These are phyloP conservation scores for Philonicus albiceps DNA, from an alignment of 2,888 invertebrate species.

Conservation along the genomic window DNA sequence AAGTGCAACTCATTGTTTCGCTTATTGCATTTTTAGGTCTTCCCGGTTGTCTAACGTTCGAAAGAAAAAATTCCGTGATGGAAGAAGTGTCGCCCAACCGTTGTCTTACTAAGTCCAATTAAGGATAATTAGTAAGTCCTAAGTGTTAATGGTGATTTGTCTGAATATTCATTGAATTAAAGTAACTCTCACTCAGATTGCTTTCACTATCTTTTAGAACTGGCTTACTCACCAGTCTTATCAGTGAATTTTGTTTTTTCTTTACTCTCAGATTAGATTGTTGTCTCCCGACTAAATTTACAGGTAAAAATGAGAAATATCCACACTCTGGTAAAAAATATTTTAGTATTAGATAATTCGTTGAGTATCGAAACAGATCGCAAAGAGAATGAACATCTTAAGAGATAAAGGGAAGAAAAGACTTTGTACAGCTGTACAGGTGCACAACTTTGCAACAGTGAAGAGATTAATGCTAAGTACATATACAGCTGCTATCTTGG, in stretches of 20 bases:
- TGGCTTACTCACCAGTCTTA: neutral
- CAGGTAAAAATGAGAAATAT: neutral
- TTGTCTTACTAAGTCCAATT: neutral
- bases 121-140: neutral
- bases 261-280: neutral
- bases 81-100: neutral
- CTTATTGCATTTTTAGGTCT: neutral
- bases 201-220: neutral
- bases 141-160: neutral
- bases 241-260: neutral
- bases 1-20: neutral
- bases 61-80: neutral
- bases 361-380: neutral
- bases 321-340: neutral
- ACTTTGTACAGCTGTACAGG: too few relatives aligned
- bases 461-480: too few relatives aligned
- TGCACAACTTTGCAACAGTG: too few relatives aligned
- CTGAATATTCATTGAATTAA: neutral
- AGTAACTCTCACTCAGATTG: neutral
- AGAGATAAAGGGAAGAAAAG: too few relatives aligned
- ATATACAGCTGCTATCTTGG: too few relatives aligned
- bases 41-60: neutral
- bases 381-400: neutral
- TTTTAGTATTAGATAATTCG: neutral
- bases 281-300: neutral